phyloP scores from a whole-genome alignment of 2,888 invertebrate species.

The Dryomyza anilis region DNA sequence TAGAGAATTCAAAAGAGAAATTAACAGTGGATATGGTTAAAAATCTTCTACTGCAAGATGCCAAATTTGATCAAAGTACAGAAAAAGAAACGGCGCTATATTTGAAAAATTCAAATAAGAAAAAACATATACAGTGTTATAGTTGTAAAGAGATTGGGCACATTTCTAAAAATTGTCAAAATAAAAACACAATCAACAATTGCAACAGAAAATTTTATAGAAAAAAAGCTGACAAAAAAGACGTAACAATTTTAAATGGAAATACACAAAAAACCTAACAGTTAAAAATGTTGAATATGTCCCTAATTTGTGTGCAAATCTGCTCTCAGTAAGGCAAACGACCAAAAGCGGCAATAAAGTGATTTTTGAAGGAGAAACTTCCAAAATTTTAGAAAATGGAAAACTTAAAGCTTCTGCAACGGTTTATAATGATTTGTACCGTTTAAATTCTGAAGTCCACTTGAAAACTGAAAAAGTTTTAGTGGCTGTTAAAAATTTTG shows the following conservation, averaged over 20 bases:
- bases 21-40: conserved; percentile 9
- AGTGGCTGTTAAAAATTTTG: neutral
- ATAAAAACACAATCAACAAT: neutral
- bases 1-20: too few species aligned
- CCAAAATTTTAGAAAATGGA: neutral
- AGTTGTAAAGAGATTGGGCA: neutral
- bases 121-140: neutral
- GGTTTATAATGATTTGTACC: conserved; percentile 30
- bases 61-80: too few species aligned
- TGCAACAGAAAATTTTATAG: neutral
- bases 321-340: neutral
- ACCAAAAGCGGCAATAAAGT: neutral
- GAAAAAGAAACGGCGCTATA: too few species aligned
- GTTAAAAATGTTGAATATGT: neutral
- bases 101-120: neutral
- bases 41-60: neutral
- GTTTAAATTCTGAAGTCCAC: conserved; percentile 29
- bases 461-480: neutral
- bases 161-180: neutral
- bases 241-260: neutral
- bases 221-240: neutral
- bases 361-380: neutral
- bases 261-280: too few species aligned
- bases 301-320: conserved; percentile 6
- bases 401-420: conserved; percentile 16